Percentiles rank a stretch among this genome's conserved stretches.
Conservation (phyloP, 2,797 vertebrate species). For the Dallia pectoralis region DNA sequence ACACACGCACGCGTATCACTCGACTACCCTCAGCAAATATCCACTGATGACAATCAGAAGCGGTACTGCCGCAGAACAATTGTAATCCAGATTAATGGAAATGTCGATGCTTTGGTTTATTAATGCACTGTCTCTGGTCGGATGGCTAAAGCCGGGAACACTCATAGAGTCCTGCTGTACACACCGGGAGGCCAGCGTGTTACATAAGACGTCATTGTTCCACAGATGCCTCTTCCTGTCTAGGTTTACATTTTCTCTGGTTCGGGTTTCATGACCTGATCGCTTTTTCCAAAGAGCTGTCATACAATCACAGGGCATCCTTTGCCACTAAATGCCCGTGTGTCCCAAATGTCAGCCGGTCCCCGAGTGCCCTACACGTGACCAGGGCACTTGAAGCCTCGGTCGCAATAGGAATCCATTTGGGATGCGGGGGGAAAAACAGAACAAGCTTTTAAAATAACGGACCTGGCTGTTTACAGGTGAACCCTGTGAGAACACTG, state of each 20-base stretch:
- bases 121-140: background rate
- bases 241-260: slow-evolving; percentile 23
- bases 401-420: slow-evolving; percentile 45
- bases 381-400: slow-evolving; percentile 18
- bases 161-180: slow-evolving; percentile 10
- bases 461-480: no score
- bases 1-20: slow-evolving; percentile 3
- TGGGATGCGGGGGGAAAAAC: slow-evolving; percentile 27
- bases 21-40: background rate
- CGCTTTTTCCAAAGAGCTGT: slow-evolving; percentile 58
- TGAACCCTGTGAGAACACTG: no score
- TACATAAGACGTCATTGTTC: slow-evolving; percentile 32
- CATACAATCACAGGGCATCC: slow-evolving; percentile 46
- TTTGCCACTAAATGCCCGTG: slow-evolving; percentile 19
- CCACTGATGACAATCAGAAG: background rate
- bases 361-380: background rate
- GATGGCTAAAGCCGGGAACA: background rate
- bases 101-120: slow-evolving; percentile 1
- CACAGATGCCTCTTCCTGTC: slow-evolving; percentile 47
- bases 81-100: background rate
- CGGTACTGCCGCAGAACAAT: slow-evolving; percentile 13
- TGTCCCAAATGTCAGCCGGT: slow-evolving; percentile 4
- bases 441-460: no score
- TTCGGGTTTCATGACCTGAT: slow-evolving; percentile 60
- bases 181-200: slow-evolving; percentile 26